Conservation (phyloP, 2,888 invertebrate species). For the Meteorus cinctellus region DNA sequence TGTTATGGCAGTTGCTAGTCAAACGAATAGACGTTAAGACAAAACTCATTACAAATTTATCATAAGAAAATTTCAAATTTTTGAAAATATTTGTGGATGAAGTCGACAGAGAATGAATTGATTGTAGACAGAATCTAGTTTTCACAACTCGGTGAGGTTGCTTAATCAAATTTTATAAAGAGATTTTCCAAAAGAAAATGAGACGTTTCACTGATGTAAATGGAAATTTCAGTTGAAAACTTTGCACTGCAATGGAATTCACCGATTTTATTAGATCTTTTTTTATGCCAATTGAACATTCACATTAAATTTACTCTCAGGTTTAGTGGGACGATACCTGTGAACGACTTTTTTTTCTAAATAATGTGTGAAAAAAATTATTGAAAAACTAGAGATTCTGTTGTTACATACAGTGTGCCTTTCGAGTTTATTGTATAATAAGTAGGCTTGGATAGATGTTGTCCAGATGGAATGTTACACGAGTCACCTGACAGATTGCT, state of each 20-base stretch:
- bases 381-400: not conserved
- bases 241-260: not conserved
- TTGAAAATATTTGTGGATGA: not conserved
- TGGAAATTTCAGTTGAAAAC: not conserved
- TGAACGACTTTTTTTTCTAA: not conserved
- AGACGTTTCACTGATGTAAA: too few relatives aligned
- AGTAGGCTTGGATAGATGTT: not conserved
- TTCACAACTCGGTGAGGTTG: too few relatives aligned
- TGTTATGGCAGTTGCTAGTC: slow-evolving; percentile 11
- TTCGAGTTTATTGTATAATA: not conserved
- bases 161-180: too few relatives aligned
- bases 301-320: not conserved
- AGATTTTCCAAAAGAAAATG: too few relatives aligned
- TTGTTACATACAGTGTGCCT: not conserved
- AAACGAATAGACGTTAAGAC: not conserved
- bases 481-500: not conserved
- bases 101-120: too few relatives aligned
- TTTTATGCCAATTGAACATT: not conserved
- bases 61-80: not conserved
- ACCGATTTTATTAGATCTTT: not conserved
- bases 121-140: too few relatives aligned
- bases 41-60: not conserved
- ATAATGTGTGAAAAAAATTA: not conserved
- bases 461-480: not conserved
- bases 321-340: not conserved